These are phyloP conservation scores for Drosophila mauritiana DNA, from an alignment of 1,140 invertebrate genomes.

Conservation along the genomic window DNA sequence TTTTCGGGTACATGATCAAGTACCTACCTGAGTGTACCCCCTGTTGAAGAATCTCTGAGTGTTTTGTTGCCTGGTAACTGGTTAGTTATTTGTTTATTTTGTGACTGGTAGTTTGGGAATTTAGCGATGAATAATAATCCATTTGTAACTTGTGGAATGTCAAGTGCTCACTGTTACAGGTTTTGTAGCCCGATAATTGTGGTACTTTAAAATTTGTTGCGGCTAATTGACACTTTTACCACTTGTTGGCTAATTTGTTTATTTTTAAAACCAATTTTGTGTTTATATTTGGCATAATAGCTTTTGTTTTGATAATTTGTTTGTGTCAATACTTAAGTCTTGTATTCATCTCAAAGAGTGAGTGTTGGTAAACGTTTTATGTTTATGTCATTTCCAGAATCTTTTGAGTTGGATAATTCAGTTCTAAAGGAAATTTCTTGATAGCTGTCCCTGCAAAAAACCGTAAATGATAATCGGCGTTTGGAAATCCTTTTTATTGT, in stretches of 20 bases:
- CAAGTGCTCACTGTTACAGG: background rate
- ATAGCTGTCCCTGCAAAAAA: no score
- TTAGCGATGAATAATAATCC: conserved; percentile 33
- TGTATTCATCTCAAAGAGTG: no score
- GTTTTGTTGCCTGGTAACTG: conserved; percentile 31
- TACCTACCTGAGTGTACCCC: conserved; percentile 2
- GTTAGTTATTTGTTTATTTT: conserved; percentile 27
- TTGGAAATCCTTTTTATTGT: conserved; percentile 1
- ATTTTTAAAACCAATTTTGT: background rate
- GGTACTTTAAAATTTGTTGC: conserved; percentile 8
- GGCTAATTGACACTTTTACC: background rate
- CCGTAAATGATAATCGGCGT: no score
- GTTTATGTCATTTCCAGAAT: no score
- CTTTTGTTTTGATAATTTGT: background rate
- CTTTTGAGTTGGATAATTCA: no score
- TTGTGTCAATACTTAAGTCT: background rate
- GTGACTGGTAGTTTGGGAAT: conserved; percentile 27
- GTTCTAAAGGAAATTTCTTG: no score
- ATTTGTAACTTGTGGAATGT: conserved; percentile 19
- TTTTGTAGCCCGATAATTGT: conserved; percentile 17
- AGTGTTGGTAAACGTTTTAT: background rate
- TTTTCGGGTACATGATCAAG: conserved; percentile 7
- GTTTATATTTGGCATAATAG: background rate
- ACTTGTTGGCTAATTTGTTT: background rate
- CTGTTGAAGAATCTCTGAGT: conserved; percentile 23